phyloP scores from a whole-genome alignment of 2,888 invertebrate species.

The Prosapia bicincta region DNA sequence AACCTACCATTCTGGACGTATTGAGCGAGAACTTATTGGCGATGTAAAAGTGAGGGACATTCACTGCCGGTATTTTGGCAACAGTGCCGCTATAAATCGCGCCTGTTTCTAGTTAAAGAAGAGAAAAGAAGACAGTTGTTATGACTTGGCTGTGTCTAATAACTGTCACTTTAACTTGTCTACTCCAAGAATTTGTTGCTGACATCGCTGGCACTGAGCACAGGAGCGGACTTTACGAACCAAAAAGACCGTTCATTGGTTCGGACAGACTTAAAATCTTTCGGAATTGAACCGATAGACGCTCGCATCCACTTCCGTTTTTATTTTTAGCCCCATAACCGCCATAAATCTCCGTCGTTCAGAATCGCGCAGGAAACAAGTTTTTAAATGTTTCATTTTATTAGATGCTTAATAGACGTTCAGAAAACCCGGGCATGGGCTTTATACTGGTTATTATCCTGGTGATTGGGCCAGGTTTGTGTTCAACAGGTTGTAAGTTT shows the following conservation, averaged over 20 bases:
- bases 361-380: not conserved
- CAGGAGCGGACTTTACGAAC: not conserved
- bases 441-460: too few species aligned
- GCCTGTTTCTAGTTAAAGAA: not conserved
- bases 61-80: not conserved
- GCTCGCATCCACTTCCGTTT: not conserved
- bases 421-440: too few species aligned
- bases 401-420: not conserved
- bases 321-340: not conserved
- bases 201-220: not conserved
- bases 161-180: not conserved
- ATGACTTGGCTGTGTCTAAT: not conserved
- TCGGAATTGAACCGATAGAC: not conserved
- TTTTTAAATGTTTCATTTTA: not conserved
- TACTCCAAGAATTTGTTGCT: not conserved
- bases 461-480: too few species aligned
- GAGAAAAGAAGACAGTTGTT: constrained; percentile 2
- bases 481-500: too few species aligned
- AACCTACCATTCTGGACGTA: not conserved
- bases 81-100: not conserved
- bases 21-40: not conserved
- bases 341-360: not conserved
- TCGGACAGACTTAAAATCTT: not conserved
- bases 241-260: not conserved
- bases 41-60: not conserved